Evolutionary conservation across 2,888 invertebrate species (phyloP).

Genomic region (Seira sanloemensis): DNA sequence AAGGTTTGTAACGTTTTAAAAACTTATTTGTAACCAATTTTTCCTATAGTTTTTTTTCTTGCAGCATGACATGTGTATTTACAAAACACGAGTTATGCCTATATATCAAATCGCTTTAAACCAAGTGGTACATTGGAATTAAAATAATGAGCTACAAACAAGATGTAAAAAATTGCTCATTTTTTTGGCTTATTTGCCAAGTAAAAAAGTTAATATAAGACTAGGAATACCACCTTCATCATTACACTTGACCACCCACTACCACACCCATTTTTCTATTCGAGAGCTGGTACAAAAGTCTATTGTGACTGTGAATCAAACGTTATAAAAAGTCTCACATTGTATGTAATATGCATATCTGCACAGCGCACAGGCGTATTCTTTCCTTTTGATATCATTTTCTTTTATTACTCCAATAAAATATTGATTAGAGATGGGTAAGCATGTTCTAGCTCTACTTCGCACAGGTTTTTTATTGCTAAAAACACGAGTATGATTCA

Average conservation of each 20-base stretch:
- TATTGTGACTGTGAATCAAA: no score
- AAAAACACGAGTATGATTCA: no score
- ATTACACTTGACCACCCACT: conserved; percentile 40
- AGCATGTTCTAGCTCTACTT: no score
- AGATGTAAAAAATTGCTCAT: background rate
- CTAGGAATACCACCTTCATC: background rate
- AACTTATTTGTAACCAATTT: background rate
- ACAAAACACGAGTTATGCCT: background rate
- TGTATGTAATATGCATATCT: no score
- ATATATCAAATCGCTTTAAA: background rate
- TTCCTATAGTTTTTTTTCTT: background rate
- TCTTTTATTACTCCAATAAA: no score
- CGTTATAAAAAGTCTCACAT: no score
- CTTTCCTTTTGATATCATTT: no score
- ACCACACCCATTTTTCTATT: conserved; percentile 49
- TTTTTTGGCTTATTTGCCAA: background rate
- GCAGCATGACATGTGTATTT: background rate
- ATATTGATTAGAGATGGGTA: no score
- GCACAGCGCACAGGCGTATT: no score
- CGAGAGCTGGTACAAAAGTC: no score
- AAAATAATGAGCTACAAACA: background rate
- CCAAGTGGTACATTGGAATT: background rate
- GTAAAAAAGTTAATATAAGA: background rate
- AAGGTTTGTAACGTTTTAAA: background rate
- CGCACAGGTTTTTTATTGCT: no score